Conservation (phyloP, 2,888 invertebrate genomes). For the Brachylomia viminalis region DNA sequence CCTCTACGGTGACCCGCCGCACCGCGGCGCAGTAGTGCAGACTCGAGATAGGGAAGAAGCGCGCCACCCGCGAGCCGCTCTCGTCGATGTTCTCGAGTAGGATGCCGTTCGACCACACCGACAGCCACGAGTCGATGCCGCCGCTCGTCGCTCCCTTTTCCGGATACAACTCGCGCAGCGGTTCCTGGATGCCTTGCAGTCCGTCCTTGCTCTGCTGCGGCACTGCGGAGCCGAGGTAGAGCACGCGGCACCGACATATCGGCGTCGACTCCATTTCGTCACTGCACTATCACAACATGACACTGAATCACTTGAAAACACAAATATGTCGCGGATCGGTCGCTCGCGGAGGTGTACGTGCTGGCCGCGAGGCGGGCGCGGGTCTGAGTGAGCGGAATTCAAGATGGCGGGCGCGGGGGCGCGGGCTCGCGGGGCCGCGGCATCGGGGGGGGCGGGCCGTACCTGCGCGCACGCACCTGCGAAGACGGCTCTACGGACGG, state of each 20-base stretch:
- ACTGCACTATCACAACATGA: constrained; percentile 88
- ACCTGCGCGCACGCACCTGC: constrained; percentile 88
- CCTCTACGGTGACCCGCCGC: constrained; percentile 94
- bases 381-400: constrained; percentile 89
- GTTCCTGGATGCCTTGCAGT: constrained; percentile 99
- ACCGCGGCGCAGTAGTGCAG: constrained; percentile 99
- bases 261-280: constrained; percentile 95
- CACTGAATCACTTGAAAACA: constrained; percentile 83
- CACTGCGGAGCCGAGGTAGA: constrained; percentile 98
- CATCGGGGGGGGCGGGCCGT: constrained; percentile 68
- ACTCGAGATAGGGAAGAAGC: constrained; percentile 98
- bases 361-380: constrained; percentile 87
- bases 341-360: constrained; percentile 77
- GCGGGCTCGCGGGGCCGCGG: constrained; percentile 59
- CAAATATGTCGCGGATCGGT: constrained; percentile 73
- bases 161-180: constrained; percentile 98
- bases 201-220: constrained; percentile 99
- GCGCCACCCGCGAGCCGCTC: constrained; percentile 97
- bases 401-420: constrained; percentile 81
- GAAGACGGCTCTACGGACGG: constrained; percentile 78
- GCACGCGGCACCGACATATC: constrained; percentile 98
- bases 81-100: constrained; percentile 98
- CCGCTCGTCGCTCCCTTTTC: constrained; percentile 97
- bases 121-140: constrained; percentile 98
- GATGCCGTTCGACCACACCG: constrained; percentile 99